Evolutionary conservation across 2,113 vertebrate genomes (phyloP).

Genomic region (Noturus placidus): DNA sequence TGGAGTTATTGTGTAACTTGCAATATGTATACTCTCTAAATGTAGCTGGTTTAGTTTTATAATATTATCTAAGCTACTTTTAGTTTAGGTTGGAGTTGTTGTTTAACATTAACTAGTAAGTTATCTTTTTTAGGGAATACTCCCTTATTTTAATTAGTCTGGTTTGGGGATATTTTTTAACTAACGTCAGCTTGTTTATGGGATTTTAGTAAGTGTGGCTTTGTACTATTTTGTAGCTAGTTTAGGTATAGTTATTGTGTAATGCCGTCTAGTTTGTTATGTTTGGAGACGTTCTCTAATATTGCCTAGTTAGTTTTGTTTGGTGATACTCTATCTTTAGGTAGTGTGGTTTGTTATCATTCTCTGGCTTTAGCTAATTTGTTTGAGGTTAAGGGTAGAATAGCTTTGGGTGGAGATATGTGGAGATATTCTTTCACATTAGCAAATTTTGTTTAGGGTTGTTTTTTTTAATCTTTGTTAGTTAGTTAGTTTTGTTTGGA

Average conservation of each 20-base stretch:
- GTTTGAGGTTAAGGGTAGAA: too few species aligned
- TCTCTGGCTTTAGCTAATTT: background rate
- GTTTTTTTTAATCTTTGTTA: background rate
- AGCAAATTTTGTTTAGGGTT: background rate
- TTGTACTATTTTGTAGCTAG: background rate
- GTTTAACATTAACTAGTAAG: background rate
- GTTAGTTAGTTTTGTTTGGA: background rate
- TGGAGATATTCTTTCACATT: background rate
- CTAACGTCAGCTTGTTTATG: too few species aligned
- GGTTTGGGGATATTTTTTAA: too few species aligned
- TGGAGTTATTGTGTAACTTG: background rate
- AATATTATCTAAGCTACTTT: background rate
- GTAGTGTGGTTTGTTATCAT: background rate
- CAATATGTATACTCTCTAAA: background rate
- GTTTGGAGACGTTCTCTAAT: background rate
- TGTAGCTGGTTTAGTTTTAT: background rate
- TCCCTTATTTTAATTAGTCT: too few species aligned
- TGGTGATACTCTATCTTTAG: too few species aligned
- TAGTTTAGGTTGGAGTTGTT: background rate
- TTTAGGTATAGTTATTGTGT: background rate
- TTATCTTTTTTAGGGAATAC: too few species aligned
- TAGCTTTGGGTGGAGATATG: too few species aligned
- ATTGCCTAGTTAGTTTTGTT: background rate
- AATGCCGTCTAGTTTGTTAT: background rate
- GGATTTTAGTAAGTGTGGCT: too few species aligned